Base-by-base conservation (phyloP, 1,140 invertebrate genomes). In the Drosophila grimshawi region DNA sequence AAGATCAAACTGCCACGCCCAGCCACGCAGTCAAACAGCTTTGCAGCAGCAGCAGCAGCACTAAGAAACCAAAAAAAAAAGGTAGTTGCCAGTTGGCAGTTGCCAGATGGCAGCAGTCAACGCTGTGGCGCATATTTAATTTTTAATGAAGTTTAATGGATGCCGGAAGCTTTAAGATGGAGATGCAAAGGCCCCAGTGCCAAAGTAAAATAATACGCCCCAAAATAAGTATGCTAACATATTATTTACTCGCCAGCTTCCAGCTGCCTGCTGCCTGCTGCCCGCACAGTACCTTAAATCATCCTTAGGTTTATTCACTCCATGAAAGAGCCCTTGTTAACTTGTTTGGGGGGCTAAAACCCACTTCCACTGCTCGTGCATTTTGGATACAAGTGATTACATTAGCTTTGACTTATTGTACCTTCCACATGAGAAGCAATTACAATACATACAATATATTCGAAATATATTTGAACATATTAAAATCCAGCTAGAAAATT, bases 141-240 rank as follows among this genome's bases (percentile, higher is more conserved):
- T 86, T 89, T 89, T 89, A 89, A 89, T 89, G 86, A 90, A 86
- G 71, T 89, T 89, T 89, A 89, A 89, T 89, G 86, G 86, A 89
- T 75, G 86, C 86, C 86, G 86, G 86, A 90, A 86, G 86, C 81
- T 90, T 90, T 79, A 90, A 90, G 74, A 66, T 61, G 49, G 49
- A 33, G 39, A 27, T 6, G 51, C n/a, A n/a, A 65, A 55, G 32
- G 60, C 5, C 39, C 11, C 6, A 65, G 69, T 35, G 7, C 6
- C 30, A 60, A 76, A 39, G 52, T 48, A 65, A 57, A 56, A 29
- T 5, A 45, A 53, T 51, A 29, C n/a, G 52, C 66, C 41, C 46
- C 10, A 48, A 35, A 72, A 75, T 61, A 76, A 71, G 55, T 72
- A 71, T 71, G 73, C 73, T 51, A 62, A 60, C 55, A 70, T 75